Base-by-base conservation (phyloP, 2,113 vertebrate species). In the Ciconia maguari region DNA sequence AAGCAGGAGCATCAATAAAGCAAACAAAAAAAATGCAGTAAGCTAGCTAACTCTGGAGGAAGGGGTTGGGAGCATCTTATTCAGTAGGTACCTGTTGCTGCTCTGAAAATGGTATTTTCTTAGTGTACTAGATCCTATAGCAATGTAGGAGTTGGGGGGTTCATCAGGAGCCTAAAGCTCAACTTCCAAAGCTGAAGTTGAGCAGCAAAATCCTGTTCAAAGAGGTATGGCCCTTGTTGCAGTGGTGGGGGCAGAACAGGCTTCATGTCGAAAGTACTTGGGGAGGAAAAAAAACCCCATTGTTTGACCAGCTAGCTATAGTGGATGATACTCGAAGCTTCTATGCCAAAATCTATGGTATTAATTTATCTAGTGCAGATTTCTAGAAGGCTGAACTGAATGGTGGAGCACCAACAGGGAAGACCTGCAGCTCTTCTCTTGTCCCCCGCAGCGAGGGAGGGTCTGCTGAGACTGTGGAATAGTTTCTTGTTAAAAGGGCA, bases 41-140 rank as follows among this genome's bases (percentile, higher is more conserved):
- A 26, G 4, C 5, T 25, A 7, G 10, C 7, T 27, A 6, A 4
- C 4, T 14, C 7, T 79, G 44, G 69, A 44, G n/a, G 29, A 41
- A 34, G 5, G 27, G 11, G 0, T 2, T 75, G 25, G 61, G 26
- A 14, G 6, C 1, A 5, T 5, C 1, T 8, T 36, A 3, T 7
- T 62, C 2, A 4, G 13, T 42, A 74, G 38, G 52, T 51, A 64
- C 71, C 38, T 36, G 25, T 8, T 24, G 10, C 15, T 64, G 3
- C 8, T 38, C 2, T 46, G 44, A 7, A 38, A 54, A 27, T 14
- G 9, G 9, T 4, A 14, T 85, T 85, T 82, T 82, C 6, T 29
- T 38, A 7, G 8, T 16, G 25, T 19, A 9, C 6, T 27, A 7
- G 9, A 2, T 8, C 30, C 19, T 60, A 5, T 2, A 25, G 55